Percentiles rank a stretch among this genome's conserved stretches.
phyloP scores from a whole-genome alignment of 2,888 invertebrate species.

The Drosophila algonquin region DNA sequence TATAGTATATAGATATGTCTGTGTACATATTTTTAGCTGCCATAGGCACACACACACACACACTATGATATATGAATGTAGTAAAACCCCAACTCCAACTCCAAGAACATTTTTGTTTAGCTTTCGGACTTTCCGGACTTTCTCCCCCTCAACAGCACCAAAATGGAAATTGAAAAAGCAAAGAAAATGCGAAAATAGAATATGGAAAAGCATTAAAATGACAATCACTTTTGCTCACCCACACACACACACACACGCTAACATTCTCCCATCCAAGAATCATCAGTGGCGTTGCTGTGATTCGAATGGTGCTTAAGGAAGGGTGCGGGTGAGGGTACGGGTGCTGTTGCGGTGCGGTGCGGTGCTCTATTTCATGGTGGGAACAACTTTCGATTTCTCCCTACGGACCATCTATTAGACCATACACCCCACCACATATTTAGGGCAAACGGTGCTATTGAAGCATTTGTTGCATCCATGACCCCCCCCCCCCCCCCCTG shows the following conservation, averaged over 20 bases:
- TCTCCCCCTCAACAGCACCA: constrained; percentile 17
- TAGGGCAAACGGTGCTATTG: constrained; percentile 55
- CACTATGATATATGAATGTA: constrained; percentile 49
- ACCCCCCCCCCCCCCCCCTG: too few relatives aligned
- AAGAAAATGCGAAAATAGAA: constrained; percentile 77
- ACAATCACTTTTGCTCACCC: constrained; percentile 74
- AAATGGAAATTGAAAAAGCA: constrained; percentile 61
- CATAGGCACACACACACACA: constrained; percentile 39
- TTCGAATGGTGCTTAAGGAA: not conserved
- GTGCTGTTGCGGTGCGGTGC: not conserved
- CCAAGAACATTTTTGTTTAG: constrained; percentile 69
- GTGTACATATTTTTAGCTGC: constrained; percentile 39
- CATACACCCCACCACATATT: constrained; percentile 26
- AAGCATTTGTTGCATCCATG: constrained; percentile 55
- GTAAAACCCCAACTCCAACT: not conserved
- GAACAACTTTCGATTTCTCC: constrained; percentile 53
- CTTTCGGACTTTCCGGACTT: constrained; percentile 67
- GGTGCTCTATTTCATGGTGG: constrained; percentile 55
- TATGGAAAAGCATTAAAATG: constrained; percentile 80
- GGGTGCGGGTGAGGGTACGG: not conserved
- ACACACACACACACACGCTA: constrained; percentile 13
- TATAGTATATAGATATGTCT: constrained; percentile 56
- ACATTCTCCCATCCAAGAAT: constrained; percentile 22
- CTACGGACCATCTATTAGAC: constrained; percentile 47
- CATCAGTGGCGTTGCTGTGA: constrained; percentile 24